A percentile compares a stretch with the other conserved stretches of the same genome.
These are phyloP conservation scores for Ceratosolen fusciceps DNA, from an alignment of 1,140 invertebrate species.

Conservation along the genomic window DNA sequence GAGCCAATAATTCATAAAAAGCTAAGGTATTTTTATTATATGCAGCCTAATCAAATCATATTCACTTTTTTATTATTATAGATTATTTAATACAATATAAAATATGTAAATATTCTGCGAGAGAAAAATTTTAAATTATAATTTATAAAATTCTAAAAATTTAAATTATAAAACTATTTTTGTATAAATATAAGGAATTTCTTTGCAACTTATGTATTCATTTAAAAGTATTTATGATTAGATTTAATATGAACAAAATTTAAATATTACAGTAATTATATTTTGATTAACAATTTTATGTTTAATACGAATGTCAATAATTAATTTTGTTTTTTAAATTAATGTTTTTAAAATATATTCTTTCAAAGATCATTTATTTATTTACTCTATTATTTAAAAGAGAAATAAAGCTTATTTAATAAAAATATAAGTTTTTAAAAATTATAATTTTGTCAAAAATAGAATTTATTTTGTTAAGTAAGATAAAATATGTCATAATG, in stretches of 20 bases:
- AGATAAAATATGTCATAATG: neutral
- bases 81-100: neutral
- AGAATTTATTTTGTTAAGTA: neutral
- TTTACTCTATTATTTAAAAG: too few relatives aligned
- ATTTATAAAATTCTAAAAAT: neutral
- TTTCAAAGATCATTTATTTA: too few relatives aligned
- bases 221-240: neutral
- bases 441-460: constrained; percentile 5
- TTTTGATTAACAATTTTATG: too few relatives aligned
- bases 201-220: neutral
- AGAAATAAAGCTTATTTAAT: constrained; percentile 18
- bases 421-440: constrained; percentile 13
- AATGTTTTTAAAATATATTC: too few relatives aligned
- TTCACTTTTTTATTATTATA: neutral
- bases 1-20: neutral
- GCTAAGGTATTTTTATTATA: neutral
- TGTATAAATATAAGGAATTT: neutral
- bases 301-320: too few relatives aligned
- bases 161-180: neutral
- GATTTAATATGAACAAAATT: too few relatives aligned
- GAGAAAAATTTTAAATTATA: neutral
- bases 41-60: neutral
- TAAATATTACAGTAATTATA: too few relatives aligned
- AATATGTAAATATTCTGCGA: neutral
- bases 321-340: neutral